Conservation (phyloP, 1,140 invertebrate species). For the Hydropsyche tenuis region DNA sequence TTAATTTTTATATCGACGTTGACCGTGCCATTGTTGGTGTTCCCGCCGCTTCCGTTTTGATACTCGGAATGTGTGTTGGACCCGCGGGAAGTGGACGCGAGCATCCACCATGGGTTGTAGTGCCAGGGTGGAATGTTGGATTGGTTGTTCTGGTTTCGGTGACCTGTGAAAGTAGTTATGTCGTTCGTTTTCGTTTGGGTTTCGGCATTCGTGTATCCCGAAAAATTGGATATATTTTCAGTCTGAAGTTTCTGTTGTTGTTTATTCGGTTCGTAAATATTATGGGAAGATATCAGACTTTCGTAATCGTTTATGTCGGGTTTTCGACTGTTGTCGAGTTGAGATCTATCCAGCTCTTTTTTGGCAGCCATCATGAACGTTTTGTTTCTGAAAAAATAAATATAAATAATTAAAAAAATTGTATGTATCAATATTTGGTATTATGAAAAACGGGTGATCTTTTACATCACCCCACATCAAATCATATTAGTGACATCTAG, state of each 20-base stretch:
- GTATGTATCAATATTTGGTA: too few species aligned
- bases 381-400: too few species aligned
- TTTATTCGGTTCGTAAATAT: slow-evolving; percentile 60
- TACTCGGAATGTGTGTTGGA: slow-evolving; percentile 54
- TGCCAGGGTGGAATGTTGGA: slow-evolving; percentile 59
- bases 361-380: slow-evolving; percentile 52
- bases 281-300: slow-evolving; percentile 60
- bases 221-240: slow-evolving; percentile 57
- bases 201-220: slow-evolving; percentile 61
- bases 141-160: slow-evolving; percentile 52
- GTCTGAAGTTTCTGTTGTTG: slow-evolving; percentile 39
- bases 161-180: slow-evolving; percentile 52
- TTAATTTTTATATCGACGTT: slow-evolving; percentile 59
- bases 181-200: slow-evolving; percentile 61
- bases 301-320: slow-evolving; percentile 61
- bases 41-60: slow-evolving; percentile 54
- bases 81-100: slow-evolving; percentile 58
- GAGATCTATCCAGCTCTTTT: slow-evolving; percentile 55
- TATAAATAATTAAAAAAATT: too few species aligned
- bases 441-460: too few species aligned
- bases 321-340: slow-evolving; percentile 55
- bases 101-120: slow-evolving; percentile 64
- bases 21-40: slow-evolving; percentile 8
- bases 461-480: too few species aligned
- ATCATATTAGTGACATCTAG: too few species aligned